These are phyloP conservation scores for Diuraphis noxia DNA, from an alignment of 1,140 invertebrate species.

Conservation along the genomic window DNA sequence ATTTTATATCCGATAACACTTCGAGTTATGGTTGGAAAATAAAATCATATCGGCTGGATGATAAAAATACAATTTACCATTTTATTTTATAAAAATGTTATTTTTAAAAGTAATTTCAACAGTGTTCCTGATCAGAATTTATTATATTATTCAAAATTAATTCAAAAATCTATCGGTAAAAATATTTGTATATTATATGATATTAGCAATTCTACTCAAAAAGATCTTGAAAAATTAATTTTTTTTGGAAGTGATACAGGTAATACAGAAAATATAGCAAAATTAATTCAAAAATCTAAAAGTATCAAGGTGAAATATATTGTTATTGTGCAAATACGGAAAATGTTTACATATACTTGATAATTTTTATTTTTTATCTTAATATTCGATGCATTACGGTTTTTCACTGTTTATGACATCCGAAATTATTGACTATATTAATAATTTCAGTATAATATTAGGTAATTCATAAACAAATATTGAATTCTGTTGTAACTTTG, in stretches of 20 bases:
- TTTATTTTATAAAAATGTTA: background rate
- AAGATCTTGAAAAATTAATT: no score
- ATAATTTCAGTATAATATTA: background rate
- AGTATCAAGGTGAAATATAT: background rate
- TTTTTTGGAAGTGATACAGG: no score
- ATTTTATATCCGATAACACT: background rate
- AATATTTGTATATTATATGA: no score
- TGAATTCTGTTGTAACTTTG: background rate
- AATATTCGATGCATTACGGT: background rate
- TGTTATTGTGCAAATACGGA: background rate
- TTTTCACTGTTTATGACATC: background rate
- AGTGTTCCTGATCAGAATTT: background rate
- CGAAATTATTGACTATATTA: background rate
- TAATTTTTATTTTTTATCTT: background rate
- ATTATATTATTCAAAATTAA: conserved; percentile 11
- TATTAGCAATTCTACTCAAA: no score
- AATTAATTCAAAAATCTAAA: no score
- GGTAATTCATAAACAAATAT: background rate
- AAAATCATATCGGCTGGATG: background rate
- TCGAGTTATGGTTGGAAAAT: background rate
- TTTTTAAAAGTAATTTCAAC: background rate
- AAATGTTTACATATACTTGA: background rate
- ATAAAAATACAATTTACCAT: background rate
- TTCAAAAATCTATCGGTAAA: no score
- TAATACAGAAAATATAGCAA: no score